Base-by-base conservation (phyloP, 2,113 vertebrate genomes). In the Excalfactoria chinensis region DNA sequence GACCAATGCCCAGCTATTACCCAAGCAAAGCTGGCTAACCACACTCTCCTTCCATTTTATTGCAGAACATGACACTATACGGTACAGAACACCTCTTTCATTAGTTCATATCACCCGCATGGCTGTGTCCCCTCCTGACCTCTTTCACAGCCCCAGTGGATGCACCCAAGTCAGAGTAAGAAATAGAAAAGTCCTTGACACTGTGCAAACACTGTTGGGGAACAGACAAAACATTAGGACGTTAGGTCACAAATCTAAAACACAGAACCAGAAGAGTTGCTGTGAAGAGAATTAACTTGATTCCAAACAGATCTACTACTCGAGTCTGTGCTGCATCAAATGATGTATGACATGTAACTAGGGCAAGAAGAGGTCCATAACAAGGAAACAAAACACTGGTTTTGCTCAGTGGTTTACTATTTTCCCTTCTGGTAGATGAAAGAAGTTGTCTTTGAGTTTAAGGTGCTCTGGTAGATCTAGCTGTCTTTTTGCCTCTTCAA, bases 401-500 rank as follows among this genome's bases (percentile, higher is more conserved):
- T 90, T 96, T 90, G 59, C 90, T 98, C 95, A 98, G 93, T 98
- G 98, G 81, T 99, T 99, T 84, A 98, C 91, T 90, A 98, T 97
- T 89, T 97, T 97, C 92, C 91, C 93, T 88, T 95, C 84, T 6
- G 86, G 40, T 18, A 97, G 93, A 68, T 91, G 98, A 95, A 99
- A 98, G 93, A 99, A 99, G 90, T 97, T 98, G 88, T 98, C 97
- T 96, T 97, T 98, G 64, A 99, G 91, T 95, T 98, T 98, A 87
- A 97, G 92, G 89, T 98, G 97, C 93, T 99, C 98, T 67, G 98
- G 98, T 64, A 98, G 97, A 87, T 99, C 98, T 76, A 99, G 97
- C 48, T 93, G 97, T 71, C 86, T 93, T 92, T 98, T 98, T 71
- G 98, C 98, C 95, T 98, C 98, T 75, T 98, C 98, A 40, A 98